Conservation (phyloP, 2,797 vertebrate genomes). For the Spinus olivaceus region DNA sequence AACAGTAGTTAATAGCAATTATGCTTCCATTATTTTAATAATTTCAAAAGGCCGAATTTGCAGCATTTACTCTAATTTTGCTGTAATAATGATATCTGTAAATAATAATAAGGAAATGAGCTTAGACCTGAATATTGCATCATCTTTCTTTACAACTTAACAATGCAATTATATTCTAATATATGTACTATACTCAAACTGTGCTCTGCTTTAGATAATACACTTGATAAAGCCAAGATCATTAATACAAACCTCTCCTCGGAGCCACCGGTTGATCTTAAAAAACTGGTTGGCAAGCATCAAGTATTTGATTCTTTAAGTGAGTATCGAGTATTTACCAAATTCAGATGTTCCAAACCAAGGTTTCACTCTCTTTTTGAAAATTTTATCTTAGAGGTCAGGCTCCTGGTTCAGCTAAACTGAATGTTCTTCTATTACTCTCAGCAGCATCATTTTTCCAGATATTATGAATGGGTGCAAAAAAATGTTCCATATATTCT, state of each 20-base stretch:
- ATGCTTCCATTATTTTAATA: not conserved
- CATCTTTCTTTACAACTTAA: not conserved
- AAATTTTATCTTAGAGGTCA: not conserved
- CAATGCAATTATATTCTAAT: not conserved
- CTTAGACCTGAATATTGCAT: not conserved
- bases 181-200: not conserved
- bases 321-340: not conserved
- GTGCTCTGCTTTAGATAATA: not conserved
- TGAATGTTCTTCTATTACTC: not conserved
- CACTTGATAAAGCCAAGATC: not conserved
- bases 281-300: not conserved
- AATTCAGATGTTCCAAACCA: not conserved
- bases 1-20: not conserved
- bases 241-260: not conserved
- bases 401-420: not conserved
- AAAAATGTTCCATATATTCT: not conserved
- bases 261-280: not conserved
- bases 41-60: not conserved
- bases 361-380: not conserved
- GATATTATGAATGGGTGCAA: not conserved
- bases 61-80: not conserved
- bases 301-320: not conserved
- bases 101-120: not conserved
- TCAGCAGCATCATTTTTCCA: not conserved
- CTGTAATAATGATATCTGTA: not conserved